phyloP scores from a whole-genome alignment of 2,888 invertebrate genomes.

The Bruchidius siliquastri region DNA sequence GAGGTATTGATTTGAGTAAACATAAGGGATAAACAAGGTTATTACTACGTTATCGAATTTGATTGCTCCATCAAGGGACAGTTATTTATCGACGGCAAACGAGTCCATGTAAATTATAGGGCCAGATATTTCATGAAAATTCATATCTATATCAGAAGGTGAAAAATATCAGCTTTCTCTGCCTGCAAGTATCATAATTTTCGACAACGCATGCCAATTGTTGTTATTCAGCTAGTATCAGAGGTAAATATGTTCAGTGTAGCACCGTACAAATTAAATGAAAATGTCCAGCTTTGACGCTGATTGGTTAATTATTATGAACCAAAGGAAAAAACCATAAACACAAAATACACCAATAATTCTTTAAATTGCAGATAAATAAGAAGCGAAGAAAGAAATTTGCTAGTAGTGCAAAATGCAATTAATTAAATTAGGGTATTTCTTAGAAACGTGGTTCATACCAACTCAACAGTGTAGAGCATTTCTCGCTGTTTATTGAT shows the following conservation, averaged over 20 bases:
- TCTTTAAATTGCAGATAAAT: conserved; percentile 9
- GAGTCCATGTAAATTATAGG: too few species aligned
- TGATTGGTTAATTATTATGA: background rate
- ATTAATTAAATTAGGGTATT: background rate
- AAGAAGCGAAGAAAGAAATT: conserved; percentile 1
- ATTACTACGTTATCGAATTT: too few species aligned
- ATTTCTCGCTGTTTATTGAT: conserved; percentile 82
- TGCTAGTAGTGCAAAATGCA: background rate
- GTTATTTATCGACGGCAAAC: too few species aligned
- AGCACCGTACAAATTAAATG: background rate
- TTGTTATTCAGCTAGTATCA: too few species aligned
- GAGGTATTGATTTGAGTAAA: background rate
- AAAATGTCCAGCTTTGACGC: background rate
- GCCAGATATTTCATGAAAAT: too few species aligned
- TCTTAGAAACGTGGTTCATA: conserved; percentile 46
- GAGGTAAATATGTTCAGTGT: too few species aligned
- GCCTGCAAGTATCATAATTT: too few species aligned
- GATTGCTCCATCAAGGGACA: too few species aligned
- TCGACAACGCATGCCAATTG: too few species aligned
- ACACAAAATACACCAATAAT: conserved; percentile 13
- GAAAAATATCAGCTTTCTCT: too few species aligned
- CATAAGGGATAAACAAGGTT: background rate
- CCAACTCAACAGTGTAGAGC: conserved; percentile 79
- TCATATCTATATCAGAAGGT: too few species aligned
- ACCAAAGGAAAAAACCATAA: background rate